Evolutionary conservation across 23 tunicate species (phyloP).

Genomic region (Styela clava): DNA sequence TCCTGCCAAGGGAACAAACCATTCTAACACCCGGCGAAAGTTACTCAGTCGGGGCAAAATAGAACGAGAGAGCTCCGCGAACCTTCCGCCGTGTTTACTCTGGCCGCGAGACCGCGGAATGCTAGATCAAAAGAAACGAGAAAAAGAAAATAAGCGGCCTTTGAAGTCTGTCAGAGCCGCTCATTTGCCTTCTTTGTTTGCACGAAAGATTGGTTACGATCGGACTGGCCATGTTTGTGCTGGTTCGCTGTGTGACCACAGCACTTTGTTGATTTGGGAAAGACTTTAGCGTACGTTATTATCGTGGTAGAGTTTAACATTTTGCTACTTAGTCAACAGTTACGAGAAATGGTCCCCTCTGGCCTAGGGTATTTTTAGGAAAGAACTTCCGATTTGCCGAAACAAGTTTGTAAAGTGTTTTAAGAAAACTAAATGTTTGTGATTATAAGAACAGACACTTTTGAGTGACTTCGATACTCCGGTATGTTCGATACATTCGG

Average conservation of each 20-base stretch:
- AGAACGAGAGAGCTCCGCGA: not conserved
- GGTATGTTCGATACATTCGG: too few relatives aligned
- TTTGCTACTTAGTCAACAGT: too few relatives aligned
- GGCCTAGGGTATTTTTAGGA: too few relatives aligned
- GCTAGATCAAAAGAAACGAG: constrained; percentile 35
- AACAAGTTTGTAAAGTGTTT: too few relatives aligned
- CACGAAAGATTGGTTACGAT: constrained; percentile 4
- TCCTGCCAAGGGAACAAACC: too few relatives aligned
- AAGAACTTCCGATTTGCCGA: too few relatives aligned
- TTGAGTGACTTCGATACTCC: too few relatives aligned
- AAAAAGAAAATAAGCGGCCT: constrained; percentile 27
- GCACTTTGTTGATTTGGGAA: not conserved
- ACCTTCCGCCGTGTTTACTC: constrained; percentile 18
- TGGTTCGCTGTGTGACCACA: not conserved
- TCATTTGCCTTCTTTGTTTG: constrained; percentile 36
- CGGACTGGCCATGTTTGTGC: not conserved
- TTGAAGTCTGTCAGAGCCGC: constrained; percentile 35
- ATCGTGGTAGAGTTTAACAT: too few relatives aligned
- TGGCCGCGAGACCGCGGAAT: constrained; percentile 33
- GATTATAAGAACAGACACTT: too few relatives aligned
- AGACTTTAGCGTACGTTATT: not conserved
- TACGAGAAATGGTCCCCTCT: too few relatives aligned
- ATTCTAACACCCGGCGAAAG: not conserved
- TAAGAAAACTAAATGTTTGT: too few relatives aligned
- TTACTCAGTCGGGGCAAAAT: not conserved